phyloP scores from a whole-genome alignment of 1,140 invertebrate species.

The Triops cancriformis region DNA sequence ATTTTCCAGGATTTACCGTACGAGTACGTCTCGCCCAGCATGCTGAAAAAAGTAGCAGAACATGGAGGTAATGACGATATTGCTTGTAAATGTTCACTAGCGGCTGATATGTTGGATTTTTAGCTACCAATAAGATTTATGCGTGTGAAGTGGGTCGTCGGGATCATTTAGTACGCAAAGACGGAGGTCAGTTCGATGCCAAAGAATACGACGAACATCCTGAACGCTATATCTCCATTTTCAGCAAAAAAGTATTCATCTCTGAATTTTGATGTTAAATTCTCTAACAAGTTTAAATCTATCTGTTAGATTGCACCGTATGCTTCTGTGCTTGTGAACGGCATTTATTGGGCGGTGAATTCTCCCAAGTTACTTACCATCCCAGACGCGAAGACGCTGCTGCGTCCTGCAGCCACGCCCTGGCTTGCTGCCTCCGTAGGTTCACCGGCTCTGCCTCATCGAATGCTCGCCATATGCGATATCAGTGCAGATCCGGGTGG shows the following conservation, averaged over 20 bases:
- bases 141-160: conserved; percentile 85
- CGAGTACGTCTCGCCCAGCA: conserved; percentile 92
- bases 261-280: conserved; percentile 9
- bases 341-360: conserved; percentile 97
- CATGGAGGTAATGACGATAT: conserved; percentile 73
- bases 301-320: conserved; percentile 85
- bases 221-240: conserved; percentile 88
- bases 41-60: conserved; percentile 88
- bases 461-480: conserved; percentile 51
- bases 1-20: conserved; percentile 75
- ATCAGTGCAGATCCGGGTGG: conserved; percentile 85
- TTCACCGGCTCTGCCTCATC: conserved; percentile 79
- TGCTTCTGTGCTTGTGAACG: conserved; percentile 92
- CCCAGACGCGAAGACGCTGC: conserved; percentile 90
- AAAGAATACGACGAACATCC: conserved; percentile 89
- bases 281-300: background rate
- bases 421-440: conserved; percentile 82
- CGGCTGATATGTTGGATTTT: conserved; percentile 31
- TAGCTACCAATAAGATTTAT: conserved; percentile 86
- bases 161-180: conserved; percentile 86
- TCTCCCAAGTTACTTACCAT: conserved; percentile 93
- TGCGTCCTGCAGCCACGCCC: conserved; percentile 77
- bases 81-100: background rate
- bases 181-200: conserved; percentile 80
- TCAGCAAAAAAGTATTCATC: conserved; percentile 70